phyloP scores from a whole-genome alignment of 2,888 invertebrate species.

The Frankliniella fusca region DNA sequence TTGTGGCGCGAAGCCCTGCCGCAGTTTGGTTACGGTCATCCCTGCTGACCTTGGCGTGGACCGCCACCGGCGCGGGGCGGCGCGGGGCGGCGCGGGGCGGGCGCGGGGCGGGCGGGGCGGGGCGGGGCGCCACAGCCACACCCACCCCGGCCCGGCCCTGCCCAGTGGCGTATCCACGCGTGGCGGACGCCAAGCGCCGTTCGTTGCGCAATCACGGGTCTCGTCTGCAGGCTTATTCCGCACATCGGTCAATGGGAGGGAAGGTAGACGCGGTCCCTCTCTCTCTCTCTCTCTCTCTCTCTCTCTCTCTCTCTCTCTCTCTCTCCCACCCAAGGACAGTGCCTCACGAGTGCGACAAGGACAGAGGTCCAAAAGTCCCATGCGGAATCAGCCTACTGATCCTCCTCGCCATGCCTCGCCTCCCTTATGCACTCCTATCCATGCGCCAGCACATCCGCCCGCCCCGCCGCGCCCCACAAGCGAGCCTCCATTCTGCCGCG shows the following conservation, averaged over 20 bases:
- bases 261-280: too few species aligned
- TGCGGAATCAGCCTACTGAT: too few species aligned
- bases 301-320: slow-evolving; percentile 38
- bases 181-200: neutral
- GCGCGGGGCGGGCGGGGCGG: too few species aligned
- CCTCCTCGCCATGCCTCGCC: slow-evolving; percentile 38
- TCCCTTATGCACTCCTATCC: slow-evolving; percentile 50
- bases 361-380: too few species aligned
- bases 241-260: too few species aligned
- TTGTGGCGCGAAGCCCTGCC: neutral
- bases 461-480: too few species aligned
- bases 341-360: too few species aligned
- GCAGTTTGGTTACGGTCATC: neutral
- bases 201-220: slow-evolving; percentile 27
- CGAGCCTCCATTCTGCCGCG: slow-evolving; percentile 51
- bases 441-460: slow-evolving; percentile 42
- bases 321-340: too few species aligned
- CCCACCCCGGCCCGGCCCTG: neutral
- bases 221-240: too few species aligned
- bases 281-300: too few species aligned
- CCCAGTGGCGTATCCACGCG: neutral
- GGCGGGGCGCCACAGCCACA: neutral
- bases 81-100: too few species aligned
- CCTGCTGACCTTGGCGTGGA: neutral
- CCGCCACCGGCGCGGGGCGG: too few species aligned